A percentile compares a stretch with the other conserved stretches of the same genome.
These are phyloP conservation scores for Lutjanus campechanus DNA, from an alignment of 2,797 vertebrate genomes.

Conservation along the genomic window DNA sequence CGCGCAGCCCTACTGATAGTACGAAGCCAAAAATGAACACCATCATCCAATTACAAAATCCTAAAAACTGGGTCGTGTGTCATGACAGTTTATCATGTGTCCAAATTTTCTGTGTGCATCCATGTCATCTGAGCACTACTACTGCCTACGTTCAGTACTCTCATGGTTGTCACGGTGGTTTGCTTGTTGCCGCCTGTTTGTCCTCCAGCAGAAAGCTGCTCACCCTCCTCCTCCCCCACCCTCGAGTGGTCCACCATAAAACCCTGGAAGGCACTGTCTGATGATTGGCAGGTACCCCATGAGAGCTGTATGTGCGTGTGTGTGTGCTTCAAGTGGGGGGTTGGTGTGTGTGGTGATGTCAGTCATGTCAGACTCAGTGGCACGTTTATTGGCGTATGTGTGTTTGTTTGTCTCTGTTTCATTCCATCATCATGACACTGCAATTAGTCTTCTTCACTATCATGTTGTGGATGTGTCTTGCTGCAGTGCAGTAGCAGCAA, in stretches of 20 bases:
- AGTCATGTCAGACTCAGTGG: slow-evolving; percentile 25
- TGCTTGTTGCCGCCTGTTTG: slow-evolving; percentile 45
- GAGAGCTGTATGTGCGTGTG: slow-evolving; percentile 49
- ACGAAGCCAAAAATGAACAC: neutral
- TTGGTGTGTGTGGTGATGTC: slow-evolving; percentile 41
- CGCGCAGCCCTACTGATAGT: no score
- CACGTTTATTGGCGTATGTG: slow-evolving; percentile 37
- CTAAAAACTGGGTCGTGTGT: neutral
- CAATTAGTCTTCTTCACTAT: slow-evolving; percentile 43
- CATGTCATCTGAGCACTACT: neutral
- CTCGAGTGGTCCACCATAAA: slow-evolving; percentile 52
- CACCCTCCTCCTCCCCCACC: neutral
- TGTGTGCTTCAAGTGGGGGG: slow-evolving; percentile 32
- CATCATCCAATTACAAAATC: neutral
- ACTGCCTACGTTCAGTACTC: slow-evolving; percentile 7
- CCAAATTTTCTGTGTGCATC: slow-evolving; percentile 12
- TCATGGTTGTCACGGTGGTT: slow-evolving; percentile 18
- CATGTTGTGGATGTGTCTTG: slow-evolving; percentile 43
- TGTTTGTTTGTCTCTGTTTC: slow-evolving; percentile 32
- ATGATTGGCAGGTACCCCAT: slow-evolving; percentile 75
- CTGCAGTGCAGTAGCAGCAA: slow-evolving; percentile 65
- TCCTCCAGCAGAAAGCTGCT: slow-evolving; percentile 38
- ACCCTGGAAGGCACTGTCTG: slow-evolving; percentile 52
- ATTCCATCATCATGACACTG: slow-evolving; percentile 44
- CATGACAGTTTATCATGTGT: neutral